phyloP scores from a whole-genome alignment of 2,113 vertebrate species.

The Albula glossodonta region DNA sequence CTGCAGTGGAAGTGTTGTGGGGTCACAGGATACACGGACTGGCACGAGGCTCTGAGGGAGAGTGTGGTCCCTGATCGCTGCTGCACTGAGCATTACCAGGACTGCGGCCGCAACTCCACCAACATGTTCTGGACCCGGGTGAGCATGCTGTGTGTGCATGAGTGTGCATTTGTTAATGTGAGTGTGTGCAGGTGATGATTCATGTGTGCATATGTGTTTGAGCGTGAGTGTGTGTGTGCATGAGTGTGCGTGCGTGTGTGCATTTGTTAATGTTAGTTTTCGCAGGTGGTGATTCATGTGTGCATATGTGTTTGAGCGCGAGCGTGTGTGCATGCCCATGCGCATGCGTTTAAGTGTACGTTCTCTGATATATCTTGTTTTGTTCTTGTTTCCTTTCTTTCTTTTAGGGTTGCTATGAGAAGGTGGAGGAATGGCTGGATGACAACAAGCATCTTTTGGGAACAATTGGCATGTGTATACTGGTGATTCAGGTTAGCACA shows the following conservation, averaged over 20 bases:
- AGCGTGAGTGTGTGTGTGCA: not conserved
- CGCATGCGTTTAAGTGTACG: not conserved
- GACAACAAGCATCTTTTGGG: constrained; percentile 93
- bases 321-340: not conserved
- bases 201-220: not conserved
- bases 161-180: not conserved
- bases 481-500: constrained; percentile 86
- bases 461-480: constrained; percentile 87
- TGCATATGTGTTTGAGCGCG: not conserved
- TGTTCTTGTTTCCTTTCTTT: not conserved
- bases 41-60: constrained; percentile 83
- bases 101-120: constrained; percentile 84
- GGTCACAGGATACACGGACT: constrained; percentile 82
- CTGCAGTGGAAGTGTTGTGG: constrained; percentile 92
- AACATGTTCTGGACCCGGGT: constrained; percentile 85
- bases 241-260: not conserved
- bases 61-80: constrained; percentile 89
- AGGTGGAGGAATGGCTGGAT: constrained; percentile 88
- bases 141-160: constrained; percentile 27
- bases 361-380: not conserved
- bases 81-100: constrained; percentile 82
- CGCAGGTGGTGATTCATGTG: too few relatives aligned
- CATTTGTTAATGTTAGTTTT: not conserved
- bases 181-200: not conserved
- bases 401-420: constrained; percentile 90